Evolutionary conservation across 2,888 invertebrate genomes (phyloP).

Genomic region (Parnassius apollo): DNA sequence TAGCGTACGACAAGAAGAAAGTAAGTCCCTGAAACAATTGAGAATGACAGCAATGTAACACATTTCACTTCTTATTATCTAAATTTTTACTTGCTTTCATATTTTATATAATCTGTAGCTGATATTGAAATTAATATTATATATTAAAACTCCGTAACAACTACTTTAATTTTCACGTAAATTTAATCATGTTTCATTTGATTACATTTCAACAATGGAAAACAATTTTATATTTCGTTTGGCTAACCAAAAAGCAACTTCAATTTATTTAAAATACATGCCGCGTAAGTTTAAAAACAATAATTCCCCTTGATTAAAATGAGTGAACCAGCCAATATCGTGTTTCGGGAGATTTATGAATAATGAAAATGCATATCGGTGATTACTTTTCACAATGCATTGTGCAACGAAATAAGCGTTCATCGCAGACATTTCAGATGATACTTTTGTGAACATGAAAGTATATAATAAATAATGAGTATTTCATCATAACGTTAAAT

Average conservation of each 20-base stretch:
- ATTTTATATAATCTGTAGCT: too few species aligned
- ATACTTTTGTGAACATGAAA: too few species aligned
- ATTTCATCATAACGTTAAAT: too few species aligned
- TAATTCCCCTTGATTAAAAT: conserved; percentile 1
- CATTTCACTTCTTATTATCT: too few species aligned
- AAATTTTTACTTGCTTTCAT: too few species aligned
- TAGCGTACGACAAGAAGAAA: conserved; percentile 96
- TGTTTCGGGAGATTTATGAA: background rate
- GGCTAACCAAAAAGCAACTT: background rate
- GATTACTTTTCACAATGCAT: background rate
- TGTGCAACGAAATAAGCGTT: background rate
- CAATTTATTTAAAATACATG: conserved; percentile 4
- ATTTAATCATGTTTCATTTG: background rate
- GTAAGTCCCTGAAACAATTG: conserved; percentile 90
- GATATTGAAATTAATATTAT: too few species aligned
- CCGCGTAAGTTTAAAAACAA: conserved; percentile 7
- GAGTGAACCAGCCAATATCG: background rate
- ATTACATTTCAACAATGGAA: conserved; percentile 4
- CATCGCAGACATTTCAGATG: background rate
- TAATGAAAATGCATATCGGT: background rate
- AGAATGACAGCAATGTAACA: background rate
- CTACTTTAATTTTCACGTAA: background rate
- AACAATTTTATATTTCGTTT: background rate
- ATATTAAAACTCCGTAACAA: too few species aligned
- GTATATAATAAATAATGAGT: too few species aligned